Base-by-base conservation (phyloP, 2,888 invertebrate genomes). In the Piscicola geometra region DNA sequence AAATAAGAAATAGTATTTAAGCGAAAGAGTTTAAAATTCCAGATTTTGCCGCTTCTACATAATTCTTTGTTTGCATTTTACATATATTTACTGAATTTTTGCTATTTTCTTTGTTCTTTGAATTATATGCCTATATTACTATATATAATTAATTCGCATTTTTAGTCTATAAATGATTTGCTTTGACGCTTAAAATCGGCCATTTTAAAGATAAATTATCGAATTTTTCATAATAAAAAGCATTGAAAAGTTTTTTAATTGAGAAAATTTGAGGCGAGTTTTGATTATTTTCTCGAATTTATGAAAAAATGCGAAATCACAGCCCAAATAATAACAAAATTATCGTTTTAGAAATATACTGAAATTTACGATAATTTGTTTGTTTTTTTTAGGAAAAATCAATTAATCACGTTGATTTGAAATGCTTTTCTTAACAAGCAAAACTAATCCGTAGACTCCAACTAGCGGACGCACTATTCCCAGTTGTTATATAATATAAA, bases 131-230 rank as follows among this genome's bases (percentile, higher is more conserved):
- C n/a, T 25, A 56, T 56, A 56, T 56, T 56, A 56, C 60, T 56
- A 56, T 56, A 56, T 56, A 56, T 56, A 56, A 56, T 56, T 56
- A 56, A 56, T 56, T 56, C 60, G 60, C 60, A 56, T 56, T 56
- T 56, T 56, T 56, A 56, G 60, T 56, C 60, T 56, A 56, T 21
- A 21, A 56, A 56, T 56, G 60, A 56, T 56, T 56, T 56, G 5
- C 60, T 56, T 56, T 56, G 60, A 56, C 60, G 60, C 60, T 56
- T n/a, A 56, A 56, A 56, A 15, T 56, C 60, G 60, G 60, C 60
- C 60, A 56, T 56, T 56, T 56, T 56, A 25, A 25, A 25, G 21
- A 56, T 56, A 56, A 56, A 56, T 56, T 56, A 56, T 56, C 60
- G 60, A 56, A 56, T 56, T 18, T 56, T 56, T 56, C 5, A 56